Evolutionary conservation across 2,888 invertebrate species (phyloP).

Genomic region (Phragmatobia fuliginosa): DNA sequence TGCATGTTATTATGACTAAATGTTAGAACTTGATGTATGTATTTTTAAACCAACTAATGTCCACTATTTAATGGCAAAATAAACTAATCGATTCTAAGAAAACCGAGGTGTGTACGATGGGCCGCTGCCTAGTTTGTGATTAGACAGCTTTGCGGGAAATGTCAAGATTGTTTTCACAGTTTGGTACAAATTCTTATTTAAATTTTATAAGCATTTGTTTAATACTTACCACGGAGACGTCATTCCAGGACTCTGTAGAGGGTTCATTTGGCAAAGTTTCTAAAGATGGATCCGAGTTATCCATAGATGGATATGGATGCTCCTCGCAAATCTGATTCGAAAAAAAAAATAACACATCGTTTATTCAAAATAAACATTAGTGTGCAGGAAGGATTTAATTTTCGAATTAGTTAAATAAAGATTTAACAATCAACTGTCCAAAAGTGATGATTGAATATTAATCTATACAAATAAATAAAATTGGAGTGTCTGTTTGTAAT

Average conservation of each 20-base stretch:
- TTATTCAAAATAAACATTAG: neutral
- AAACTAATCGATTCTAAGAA: too few species aligned
- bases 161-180: too few species aligned
- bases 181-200: too few species aligned
- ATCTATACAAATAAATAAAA: too few species aligned
- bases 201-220: neutral
- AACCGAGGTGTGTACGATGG: too few species aligned
- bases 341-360: neutral
- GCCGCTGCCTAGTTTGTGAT: too few species aligned
- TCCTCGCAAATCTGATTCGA: constrained; percentile 79
- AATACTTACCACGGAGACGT: constrained; percentile 60
- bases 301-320: constrained; percentile 82
- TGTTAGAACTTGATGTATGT: too few species aligned
- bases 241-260: constrained; percentile 74
- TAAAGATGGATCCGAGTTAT: constrained; percentile 72
- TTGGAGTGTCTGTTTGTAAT: too few species aligned
- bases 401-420: neutral
- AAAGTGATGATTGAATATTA: neutral
- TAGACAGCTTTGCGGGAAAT: too few species aligned
- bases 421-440: neutral
- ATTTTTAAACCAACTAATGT: too few species aligned
- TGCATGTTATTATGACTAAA: too few species aligned
- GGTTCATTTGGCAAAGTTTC: constrained; percentile 69
- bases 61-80: too few species aligned
- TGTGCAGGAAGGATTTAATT: neutral